Evolutionary conservation across 2,888 invertebrate species (phyloP), one percentile per base, ranked within the genome.

Genomic region (Rhaphigaster nebulosa): DNA sequence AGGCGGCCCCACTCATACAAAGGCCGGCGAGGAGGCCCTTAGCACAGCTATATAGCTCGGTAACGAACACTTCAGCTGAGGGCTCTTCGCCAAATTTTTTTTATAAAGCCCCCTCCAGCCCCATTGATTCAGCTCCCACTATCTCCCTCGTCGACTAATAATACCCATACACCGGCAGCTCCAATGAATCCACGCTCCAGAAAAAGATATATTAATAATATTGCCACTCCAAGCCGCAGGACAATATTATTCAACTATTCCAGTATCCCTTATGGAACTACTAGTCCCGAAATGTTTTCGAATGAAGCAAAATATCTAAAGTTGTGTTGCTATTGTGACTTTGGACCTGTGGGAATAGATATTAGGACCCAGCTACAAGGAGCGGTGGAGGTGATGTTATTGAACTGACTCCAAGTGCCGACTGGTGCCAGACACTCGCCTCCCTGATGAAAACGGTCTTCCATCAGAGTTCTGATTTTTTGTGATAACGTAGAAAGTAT

Each of bases 61-160:
- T 84, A 84, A 84, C 84, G 84, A 84, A 84, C 84, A 84, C 84
- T 84, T 45, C 26, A 84, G 2, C n/a, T 41, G 26, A 45, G 45
- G 84, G 84, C 45, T 45, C 45, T 26, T 45, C 13, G 45, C 45
- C 84, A 41, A 84, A 84, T 84, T 84, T 84, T 84, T 84, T 84
- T 84, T 84, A 84, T 84, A 84, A 70, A 84, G 41, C 84, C 41
- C 84, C 84, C 45, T 84, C 84, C 45, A 45, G 4, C 45, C 41
- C 84, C 84, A 45, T 84, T 84, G 84, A 84, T 84, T 84, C 84
- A 84, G 70, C 6, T 34, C 70, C 70, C 70, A 70, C 70, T 70
- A 70, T 70, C 70, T 70, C 34, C 70, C 34, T 18, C 6, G 5
- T 70, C 29, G 70, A 70, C 70, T 70, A 70, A 70, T 70, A 70